phyloP scores from a whole-genome alignment of 2,888 invertebrate species.

The Hermaeophaga mercurialis region DNA sequence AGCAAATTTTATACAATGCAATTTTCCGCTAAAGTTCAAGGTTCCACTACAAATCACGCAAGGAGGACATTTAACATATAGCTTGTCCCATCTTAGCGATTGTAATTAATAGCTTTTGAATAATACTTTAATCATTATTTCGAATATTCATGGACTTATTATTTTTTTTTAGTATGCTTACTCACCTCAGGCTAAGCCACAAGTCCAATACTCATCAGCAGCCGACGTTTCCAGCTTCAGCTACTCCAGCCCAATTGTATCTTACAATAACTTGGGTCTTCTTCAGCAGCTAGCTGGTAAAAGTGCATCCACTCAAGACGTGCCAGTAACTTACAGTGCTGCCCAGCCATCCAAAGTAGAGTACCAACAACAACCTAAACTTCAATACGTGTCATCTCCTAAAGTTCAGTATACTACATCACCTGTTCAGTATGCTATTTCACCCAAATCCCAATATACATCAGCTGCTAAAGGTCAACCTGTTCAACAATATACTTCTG shows the following conservation, averaged over 20 bases:
- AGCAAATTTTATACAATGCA: background rate
- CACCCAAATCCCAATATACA: slow-evolving; percentile 31
- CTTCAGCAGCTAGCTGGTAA: slow-evolving; percentile 49
- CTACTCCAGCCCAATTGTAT: slow-evolving; percentile 54
- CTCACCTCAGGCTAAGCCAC: slow-evolving; percentile 32
- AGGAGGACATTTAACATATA: background rate
- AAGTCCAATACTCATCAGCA: slow-evolving; percentile 51
- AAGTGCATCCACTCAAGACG: slow-evolving; percentile 34
- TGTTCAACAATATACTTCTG: slow-evolving; percentile 5
- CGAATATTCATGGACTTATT: background rate
- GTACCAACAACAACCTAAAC: slow-evolving; percentile 29
- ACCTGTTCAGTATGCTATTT: slow-evolving; percentile 11
- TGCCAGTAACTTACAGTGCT: slow-evolving; percentile 32
- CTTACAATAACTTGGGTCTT: slow-evolving; percentile 53
- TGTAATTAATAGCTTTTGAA: background rate
- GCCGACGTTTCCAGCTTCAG: slow-evolving; percentile 55
- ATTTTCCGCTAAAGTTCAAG: background rate
- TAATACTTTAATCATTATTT: too few species aligned
- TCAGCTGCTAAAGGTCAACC: slow-evolving; percentile 17
- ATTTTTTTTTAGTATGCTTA: slow-evolving; percentile 35
- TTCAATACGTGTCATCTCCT: slow-evolving; percentile 29
- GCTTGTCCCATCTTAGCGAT: background rate
- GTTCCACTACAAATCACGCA: background rate
- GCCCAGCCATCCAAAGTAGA: slow-evolving; percentile 27
- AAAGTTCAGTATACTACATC: slow-evolving; percentile 14